Conservation (phyloP, 1,140 invertebrate species). For the Ceratina australensis region DNA sequence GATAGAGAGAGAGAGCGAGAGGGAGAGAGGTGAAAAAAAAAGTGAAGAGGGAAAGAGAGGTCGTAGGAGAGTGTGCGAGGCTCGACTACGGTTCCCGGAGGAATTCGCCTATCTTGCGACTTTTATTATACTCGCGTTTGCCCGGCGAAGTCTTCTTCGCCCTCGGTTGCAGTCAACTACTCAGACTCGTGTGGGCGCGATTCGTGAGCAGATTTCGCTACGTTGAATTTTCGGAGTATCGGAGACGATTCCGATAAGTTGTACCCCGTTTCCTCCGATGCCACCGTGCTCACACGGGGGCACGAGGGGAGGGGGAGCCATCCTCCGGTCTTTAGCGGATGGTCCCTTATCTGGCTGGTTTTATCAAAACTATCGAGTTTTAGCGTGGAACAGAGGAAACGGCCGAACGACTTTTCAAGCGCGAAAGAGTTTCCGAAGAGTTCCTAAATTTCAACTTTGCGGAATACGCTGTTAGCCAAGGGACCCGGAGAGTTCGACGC, state of each 20-base stretch:
- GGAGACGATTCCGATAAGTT: not conserved
- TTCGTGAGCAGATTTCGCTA: slow-evolving; percentile 35
- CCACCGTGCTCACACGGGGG: not conserved
- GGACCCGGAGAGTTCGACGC: no score
- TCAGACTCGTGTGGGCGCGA: not conserved
- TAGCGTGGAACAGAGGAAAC: no score
- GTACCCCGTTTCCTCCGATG: not conserved
- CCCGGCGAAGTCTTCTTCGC: slow-evolving; percentile 41
- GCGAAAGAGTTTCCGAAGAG: not conserved
- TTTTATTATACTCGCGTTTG: slow-evolving; percentile 70
- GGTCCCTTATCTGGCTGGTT: not conserved
- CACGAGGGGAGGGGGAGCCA: no score
- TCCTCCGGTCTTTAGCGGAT: not conserved
- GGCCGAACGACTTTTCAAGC: no score
- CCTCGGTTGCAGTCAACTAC: slow-evolving; percentile 22
- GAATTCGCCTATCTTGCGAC: slow-evolving; percentile 72
- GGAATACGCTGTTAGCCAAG: no score
- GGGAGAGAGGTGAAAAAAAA: not conserved
- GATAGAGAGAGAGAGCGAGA: not conserved
- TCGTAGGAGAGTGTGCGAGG: not conserved
- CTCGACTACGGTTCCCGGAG: slow-evolving; percentile 58
- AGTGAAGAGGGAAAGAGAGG: not conserved
- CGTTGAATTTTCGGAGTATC: slow-evolving; percentile 9
- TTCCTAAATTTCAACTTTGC: not conserved
- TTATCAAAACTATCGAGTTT: not conserved